Conservation (phyloP, 2,888 invertebrate genomes). For the Eristalinus aeneus region DNA sequence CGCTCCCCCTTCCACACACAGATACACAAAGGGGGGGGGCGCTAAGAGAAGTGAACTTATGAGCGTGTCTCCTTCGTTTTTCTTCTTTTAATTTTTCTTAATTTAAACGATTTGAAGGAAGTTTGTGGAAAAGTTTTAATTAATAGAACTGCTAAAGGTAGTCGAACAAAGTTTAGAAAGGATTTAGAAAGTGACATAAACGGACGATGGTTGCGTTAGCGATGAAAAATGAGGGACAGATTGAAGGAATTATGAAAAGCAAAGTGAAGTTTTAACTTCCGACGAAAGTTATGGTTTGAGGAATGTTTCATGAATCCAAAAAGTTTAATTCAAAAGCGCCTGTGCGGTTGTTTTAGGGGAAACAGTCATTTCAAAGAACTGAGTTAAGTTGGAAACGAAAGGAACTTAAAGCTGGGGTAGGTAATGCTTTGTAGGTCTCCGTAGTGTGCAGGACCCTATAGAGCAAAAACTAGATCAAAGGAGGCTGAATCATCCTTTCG, state of each 20-base stretch:
- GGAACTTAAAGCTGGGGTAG: no score
- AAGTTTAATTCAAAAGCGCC: no score
- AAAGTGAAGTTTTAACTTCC: background rate
- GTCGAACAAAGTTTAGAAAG: background rate
- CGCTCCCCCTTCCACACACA: background rate
- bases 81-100: background rate
- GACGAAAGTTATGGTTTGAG: no score
- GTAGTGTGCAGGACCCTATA: no score
- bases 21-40: background rate
- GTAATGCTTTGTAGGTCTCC: no score
- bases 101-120: slow-evolving; percentile 10
- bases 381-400: no score
- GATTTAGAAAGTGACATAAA: background rate
- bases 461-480: no score
- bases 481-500: no score
- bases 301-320: no score
- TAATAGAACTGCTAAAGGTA: slow-evolving; percentile 45
- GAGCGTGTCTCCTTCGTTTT: background rate
- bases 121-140: slow-evolving; percentile 57
- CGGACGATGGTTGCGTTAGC: background rate
- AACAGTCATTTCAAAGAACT: no score
- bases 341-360: no score
- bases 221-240: background rate
- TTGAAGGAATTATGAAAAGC: background rate
- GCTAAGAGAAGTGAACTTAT: background rate